Evolutionary conservation across 2,888 invertebrate genomes (phyloP).

Genomic region (Clepsis dumicolana): DNA sequence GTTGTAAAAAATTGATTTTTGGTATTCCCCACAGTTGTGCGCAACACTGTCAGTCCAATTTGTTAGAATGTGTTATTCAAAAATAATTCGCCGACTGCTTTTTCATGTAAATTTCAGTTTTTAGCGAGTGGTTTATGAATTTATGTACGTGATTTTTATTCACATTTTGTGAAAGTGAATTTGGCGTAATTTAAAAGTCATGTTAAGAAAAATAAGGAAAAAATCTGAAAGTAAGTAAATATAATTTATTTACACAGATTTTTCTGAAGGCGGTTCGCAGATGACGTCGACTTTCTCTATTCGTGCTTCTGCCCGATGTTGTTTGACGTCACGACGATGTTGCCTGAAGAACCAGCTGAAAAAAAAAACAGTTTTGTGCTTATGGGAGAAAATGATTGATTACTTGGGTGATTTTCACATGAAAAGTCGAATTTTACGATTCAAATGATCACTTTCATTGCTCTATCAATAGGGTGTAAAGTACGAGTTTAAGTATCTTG

Average conservation of each 20-base stretch:
- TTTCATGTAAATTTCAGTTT: conserved; percentile 40
- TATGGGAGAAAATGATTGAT: not conserved
- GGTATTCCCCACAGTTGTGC: conserved; percentile 11
- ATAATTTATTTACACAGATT: conserved; percentile 16
- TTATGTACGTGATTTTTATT: conserved; percentile 30
- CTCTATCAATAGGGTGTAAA: too few species aligned
- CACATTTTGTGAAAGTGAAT: not conserved
- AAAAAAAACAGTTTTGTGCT: conserved; percentile 17
- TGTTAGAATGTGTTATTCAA: conserved; percentile 35
- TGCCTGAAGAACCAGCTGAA: conserved; percentile 75
- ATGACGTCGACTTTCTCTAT: conserved; percentile 28
- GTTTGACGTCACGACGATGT: conserved; percentile 58
- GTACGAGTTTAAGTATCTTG: too few species aligned
- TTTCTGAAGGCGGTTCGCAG: conserved; percentile 11
- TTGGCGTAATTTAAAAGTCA: conserved; percentile 22
- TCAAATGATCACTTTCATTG: too few species aligned
- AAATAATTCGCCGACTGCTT: conserved; percentile 37
- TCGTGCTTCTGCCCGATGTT: conserved; percentile 9
- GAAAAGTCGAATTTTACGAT: too few species aligned
- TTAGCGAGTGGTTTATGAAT: conserved; percentile 24
- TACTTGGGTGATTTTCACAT: too few species aligned
- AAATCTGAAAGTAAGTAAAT: not conserved
- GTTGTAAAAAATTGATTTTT: conserved; percentile 13
- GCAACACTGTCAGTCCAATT: conserved; percentile 19
- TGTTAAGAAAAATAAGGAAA: not conserved